These are phyloP conservation scores for Hymenopus coronatus DNA, from an alignment of 2,888 invertebrate genomes.

Conservation along the genomic window DNA sequence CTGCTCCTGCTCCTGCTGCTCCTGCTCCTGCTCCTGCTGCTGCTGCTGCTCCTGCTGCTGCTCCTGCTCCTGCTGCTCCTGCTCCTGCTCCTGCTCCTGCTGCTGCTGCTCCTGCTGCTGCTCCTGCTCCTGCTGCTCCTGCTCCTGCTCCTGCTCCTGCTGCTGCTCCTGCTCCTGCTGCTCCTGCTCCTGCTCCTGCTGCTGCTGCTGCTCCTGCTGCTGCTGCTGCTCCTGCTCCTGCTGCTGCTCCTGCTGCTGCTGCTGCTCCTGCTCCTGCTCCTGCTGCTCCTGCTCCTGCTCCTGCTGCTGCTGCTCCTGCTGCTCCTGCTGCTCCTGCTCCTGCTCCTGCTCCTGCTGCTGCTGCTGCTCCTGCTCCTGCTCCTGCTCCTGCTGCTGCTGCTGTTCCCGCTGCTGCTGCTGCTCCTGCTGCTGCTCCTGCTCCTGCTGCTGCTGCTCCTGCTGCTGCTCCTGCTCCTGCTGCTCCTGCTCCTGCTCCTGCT, in stretches of 20 bases:
- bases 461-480: conserved; percentile 5
- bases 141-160: neutral
- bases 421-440: conserved; percentile 1
- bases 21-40: neutral
- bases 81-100: neutral
- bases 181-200: neutral
- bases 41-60: conserved; percentile 10
- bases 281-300: neutral
- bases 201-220: neutral
- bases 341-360: neutral
- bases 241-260: conserved; percentile 6
- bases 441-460: conserved; percentile 14
- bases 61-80: conserved; percentile 8
- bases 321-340: neutral
- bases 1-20: neutral
- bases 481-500: conserved; percentile 10
- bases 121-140: neutral
- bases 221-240: neutral
- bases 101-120: neutral
- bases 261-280: neutral
- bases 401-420: too few relatives aligned
- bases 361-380: conserved; percentile 2
- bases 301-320: neutral
- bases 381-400: too few relatives aligned
- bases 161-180: neutral